Evolutionary conservation across 2,888 invertebrate species (phyloP).

Genomic region (Cinara cedri): DNA sequence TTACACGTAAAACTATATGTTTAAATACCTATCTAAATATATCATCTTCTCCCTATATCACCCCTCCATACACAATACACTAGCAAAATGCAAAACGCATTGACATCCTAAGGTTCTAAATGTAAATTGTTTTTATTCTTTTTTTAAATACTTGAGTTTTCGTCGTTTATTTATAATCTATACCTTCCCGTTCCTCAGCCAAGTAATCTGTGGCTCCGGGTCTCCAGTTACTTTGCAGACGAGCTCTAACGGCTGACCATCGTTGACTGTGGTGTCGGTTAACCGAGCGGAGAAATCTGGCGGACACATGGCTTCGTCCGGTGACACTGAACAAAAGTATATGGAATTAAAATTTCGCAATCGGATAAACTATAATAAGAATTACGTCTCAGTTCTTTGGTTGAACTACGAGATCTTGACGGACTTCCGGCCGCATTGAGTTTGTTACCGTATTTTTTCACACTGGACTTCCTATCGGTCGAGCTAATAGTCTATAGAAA

Average conservation of each 20-base stretch:
- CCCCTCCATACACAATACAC: too few relatives aligned
- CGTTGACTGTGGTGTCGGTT: slow-evolving; percentile 76
- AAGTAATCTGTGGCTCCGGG: slow-evolving; percentile 89
- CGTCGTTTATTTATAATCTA: background rate
- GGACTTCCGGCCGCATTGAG: slow-evolving; percentile 80
- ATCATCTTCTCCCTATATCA: too few relatives aligned
- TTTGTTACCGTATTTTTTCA: slow-evolving; percentile 72
- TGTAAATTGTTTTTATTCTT: too few relatives aligned
- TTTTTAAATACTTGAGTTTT: too few relatives aligned
- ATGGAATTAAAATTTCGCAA: slow-evolving; percentile 28
- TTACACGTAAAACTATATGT: too few relatives aligned
- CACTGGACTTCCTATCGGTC: slow-evolving; percentile 64
- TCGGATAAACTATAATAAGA: slow-evolving; percentile 59
- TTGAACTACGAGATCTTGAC: slow-evolving; percentile 85
- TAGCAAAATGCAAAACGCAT: too few relatives aligned
- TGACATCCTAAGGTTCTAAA: too few relatives aligned
- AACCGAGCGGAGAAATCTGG: slow-evolving; percentile 84
- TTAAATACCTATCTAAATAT: too few relatives aligned
- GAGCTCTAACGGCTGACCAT: slow-evolving; percentile 85
- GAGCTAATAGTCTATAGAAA: slow-evolving; percentile 60
- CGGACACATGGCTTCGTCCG: slow-evolving; percentile 86
- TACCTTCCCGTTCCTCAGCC: slow-evolving; percentile 85
- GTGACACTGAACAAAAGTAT: slow-evolving; percentile 84
- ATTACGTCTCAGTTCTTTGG: slow-evolving; percentile 85
- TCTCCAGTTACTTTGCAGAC: slow-evolving; percentile 86